A percentile compares a stretch with the other conserved stretches of the same genome.
phyloP scores from a whole-genome alignment of 2,797 vertebrate genomes.

The Trematomus bernacchii region DNA sequence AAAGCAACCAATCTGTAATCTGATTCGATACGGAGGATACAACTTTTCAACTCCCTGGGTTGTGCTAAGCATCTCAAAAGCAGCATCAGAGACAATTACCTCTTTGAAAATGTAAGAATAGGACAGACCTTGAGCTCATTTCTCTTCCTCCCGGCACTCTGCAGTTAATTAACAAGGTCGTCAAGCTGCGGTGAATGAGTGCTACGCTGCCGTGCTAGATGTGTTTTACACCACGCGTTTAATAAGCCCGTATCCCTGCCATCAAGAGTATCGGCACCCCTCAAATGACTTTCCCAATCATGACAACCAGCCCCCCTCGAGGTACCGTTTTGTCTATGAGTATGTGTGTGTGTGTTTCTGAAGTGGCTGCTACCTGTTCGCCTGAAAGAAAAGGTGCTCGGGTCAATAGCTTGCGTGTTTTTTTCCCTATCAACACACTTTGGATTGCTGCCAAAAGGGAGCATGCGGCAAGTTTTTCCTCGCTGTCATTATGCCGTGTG shows the following conservation, averaged over 20 bases:
- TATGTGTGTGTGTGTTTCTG: slow-evolving; percentile 30
- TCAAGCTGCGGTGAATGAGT: slow-evolving; percentile 56
- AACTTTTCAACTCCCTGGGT: slow-evolving; percentile 21
- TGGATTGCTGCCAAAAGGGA: slow-evolving; percentile 35
- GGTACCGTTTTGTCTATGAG: slow-evolving; percentile 7
- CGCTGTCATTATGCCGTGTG: slow-evolving; percentile 47
- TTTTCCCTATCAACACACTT: slow-evolving; percentile 19
- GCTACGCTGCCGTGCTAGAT: slow-evolving; percentile 45
- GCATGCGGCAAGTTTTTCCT: slow-evolving; percentile 34
- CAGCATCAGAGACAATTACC: slow-evolving; percentile 37
- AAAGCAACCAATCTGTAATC: slow-evolving; percentile 1
- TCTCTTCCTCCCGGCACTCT: slow-evolving; percentile 53
- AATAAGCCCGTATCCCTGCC: slow-evolving; percentile 65
- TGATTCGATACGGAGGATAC: slow-evolving; percentile 14
- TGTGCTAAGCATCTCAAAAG: slow-evolving; percentile 21
- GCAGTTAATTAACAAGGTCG: slow-evolving; percentile 72
- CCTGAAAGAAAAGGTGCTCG: slow-evolving; percentile 37
- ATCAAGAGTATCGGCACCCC: slow-evolving; percentile 63
- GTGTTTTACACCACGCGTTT: slow-evolving; percentile 68
- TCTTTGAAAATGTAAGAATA: slow-evolving; percentile 64
- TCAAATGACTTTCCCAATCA: slow-evolving; percentile 80
- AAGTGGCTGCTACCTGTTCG: slow-evolving; percentile 39
- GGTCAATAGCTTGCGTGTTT: slow-evolving; percentile 41
- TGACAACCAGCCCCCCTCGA: slow-evolving; percentile 61
- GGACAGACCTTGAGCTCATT: slow-evolving; percentile 56